Evolutionary conservation across 2,888 invertebrate genomes (phyloP), one percentile per base, ranked within the genome.

Genomic region (Melieria crassipennis): DNA sequence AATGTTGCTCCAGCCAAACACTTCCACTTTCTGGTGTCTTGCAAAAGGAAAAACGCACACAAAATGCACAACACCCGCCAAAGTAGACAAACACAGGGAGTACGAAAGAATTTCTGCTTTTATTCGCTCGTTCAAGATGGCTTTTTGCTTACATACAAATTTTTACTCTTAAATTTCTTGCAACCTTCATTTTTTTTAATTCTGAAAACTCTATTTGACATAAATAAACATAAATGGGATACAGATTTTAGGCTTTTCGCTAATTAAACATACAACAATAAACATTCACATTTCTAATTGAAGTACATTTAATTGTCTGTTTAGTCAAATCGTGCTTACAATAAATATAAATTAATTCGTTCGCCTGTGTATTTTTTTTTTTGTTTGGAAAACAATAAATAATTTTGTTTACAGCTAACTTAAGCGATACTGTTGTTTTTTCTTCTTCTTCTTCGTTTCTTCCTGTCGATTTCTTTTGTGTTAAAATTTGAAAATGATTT

Each of bases 271-370:
- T 2, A 30, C 30, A 30, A 30, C 30, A 30, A 30, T 30, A 30
- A 30, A 30, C 1, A 30, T 30, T 30, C 30, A 30, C 30, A 30
- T 30, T 30, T 30, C 30, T 30, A 30, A 30, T 30, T 30, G 30
- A 30, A 30, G 30, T 30, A 30, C 30, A 30, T 30, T 30, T 30
- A 30, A 30, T 30, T 30, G 30, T 30, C 30, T 30, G 30, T 16
- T 4, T 70, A 65, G 42, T 60, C 5, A 42, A 70, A 48, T 60
- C 13, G 50, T 45, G 13, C 55, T 57, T 47, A 62, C 56, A 63
- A 60, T 65, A 43, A 65, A 65, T 47, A 66, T 69, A 69, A 75
- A 66, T 67, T 71, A 73, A 71, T 57, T 75, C 73, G 71, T 71
- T 75, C 47, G 75, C 68, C 66, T 64, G 63, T 60, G 46, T 71